Evolutionary conservation across 2,888 invertebrate species (phyloP), one percentile per base, ranked within the genome.

Genomic region (Heteropelma amictum): DNA sequence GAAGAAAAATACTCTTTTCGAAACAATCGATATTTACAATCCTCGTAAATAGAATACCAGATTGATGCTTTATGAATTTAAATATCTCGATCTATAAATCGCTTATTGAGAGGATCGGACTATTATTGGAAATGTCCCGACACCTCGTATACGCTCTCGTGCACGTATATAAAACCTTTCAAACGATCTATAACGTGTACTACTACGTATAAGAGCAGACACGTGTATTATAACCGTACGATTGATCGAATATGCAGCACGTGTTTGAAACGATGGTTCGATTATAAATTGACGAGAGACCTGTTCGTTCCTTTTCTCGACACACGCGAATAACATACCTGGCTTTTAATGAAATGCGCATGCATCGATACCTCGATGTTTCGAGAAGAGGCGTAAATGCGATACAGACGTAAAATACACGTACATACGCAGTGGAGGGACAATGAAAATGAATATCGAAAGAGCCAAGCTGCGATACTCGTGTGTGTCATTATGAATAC

Each of bases 221-320:
- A n/a, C n/a, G 5, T n/a, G 19, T 12, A 10, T 33, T 49, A 40
- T 19, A 14, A 23, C 33, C 38, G 38, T 53, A 47, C 54, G 70
- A 70, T 42, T 17, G 53, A 70, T 70, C 60, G 63, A 64, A 68
- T 56, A 63, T 75, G 65, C 77, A 72, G 77, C 77, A 72, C 75
- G 77, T 72, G 75, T 42, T 54, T 35, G 51, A 53, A 74, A 74
- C 74, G 73, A 69, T 71, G 65, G 67, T 54, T 75, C 54, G 63
- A 26, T 54, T 74, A 68, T 74, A 72, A 75, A 75, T 77, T 72
- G 68, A 64, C 61, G 64, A 23, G 51, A 33, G 33, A 12, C 17
- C 17, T 21, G 40, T 26, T 47, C 49, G 8, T 7, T 10, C 23
- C 14, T 19, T 40, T 14, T 30, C 14, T 17, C 1, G 21, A 5